Conservation (phyloP, 2,113 vertebrate genomes). For the Brachypodius melanocephalos region DNA sequence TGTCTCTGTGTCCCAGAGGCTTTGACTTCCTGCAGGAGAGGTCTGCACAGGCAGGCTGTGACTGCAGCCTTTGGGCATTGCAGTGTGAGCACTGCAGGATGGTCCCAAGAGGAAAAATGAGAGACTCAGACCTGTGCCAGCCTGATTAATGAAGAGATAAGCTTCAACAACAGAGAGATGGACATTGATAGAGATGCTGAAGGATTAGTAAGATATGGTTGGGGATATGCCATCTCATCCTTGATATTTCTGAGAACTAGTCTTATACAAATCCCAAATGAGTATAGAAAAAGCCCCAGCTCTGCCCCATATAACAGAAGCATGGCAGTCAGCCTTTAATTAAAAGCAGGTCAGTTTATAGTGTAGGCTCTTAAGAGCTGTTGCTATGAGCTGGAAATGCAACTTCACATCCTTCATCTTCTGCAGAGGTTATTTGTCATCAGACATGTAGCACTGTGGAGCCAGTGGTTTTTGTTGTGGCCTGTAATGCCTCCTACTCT, state of each 20-base stretch:
- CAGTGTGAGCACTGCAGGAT: background rate
- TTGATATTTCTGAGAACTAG: background rate
- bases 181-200: background rate
- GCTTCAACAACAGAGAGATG: background rate
- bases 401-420: background rate
- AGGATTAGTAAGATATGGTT: background rate
- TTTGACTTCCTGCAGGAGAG: background rate
- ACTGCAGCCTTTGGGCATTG: background rate
- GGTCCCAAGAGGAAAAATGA: background rate
- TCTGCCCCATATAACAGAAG: background rate
- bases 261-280: constrained; percentile 13
- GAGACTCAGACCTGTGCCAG: background rate
- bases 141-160: background rate
- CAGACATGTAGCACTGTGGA: background rate
- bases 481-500: background rate
- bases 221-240: background rate
- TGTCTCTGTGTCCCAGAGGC: background rate
- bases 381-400: constrained; percentile 2
- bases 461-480: background rate
- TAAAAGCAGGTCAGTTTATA: background rate
- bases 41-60: background rate
- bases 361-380: background rate
- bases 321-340: background rate
- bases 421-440: constrained; percentile 20
- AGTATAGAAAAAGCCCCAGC: background rate